Conservation (phyloP, 2,888 invertebrate genomes). For the Kryphioiulus occultus region DNA sequence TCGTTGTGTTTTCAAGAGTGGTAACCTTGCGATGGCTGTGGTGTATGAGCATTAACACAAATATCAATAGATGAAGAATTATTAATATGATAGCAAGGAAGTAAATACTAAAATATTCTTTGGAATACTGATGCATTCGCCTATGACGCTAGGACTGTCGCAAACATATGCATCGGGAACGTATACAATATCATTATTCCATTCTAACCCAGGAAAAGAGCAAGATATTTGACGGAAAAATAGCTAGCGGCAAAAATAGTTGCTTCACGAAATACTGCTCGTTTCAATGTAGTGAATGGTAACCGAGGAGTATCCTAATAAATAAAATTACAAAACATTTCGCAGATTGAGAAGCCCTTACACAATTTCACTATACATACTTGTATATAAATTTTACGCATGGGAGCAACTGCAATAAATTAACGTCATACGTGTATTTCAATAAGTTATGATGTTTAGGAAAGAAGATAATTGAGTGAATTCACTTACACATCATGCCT, state of each 20-base stretch:
- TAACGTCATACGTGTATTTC: not conserved
- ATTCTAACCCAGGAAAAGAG: not conserved
- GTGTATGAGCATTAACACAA: too few relatives aligned
- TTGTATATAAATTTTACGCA: too few relatives aligned
- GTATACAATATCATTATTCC: not conserved
- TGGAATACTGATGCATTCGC: not conserved
- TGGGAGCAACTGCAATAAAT: too few relatives aligned
- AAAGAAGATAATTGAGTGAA: constrained; percentile 15
- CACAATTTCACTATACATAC: not conserved
- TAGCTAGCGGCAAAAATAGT: not conserved
- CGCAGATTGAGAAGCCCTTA: not conserved
- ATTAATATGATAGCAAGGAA: too few relatives aligned
- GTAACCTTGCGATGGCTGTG: not conserved
- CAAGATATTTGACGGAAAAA: too few relatives aligned
- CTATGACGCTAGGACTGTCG: not conserved
- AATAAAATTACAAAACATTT: not conserved
- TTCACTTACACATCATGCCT: constrained; percentile 14
- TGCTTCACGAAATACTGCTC: not conserved
- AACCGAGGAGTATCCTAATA: not conserved
- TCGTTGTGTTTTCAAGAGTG: too few relatives aligned
- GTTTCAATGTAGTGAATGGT: not conserved
- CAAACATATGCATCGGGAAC: not conserved
- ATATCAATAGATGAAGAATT: too few relatives aligned
- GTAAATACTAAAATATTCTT: not conserved
- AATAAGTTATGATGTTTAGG: not conserved